phyloP scores from a whole-genome alignment of 2,113 vertebrate genomes.

The Microcebus ravelobensis region DNA sequence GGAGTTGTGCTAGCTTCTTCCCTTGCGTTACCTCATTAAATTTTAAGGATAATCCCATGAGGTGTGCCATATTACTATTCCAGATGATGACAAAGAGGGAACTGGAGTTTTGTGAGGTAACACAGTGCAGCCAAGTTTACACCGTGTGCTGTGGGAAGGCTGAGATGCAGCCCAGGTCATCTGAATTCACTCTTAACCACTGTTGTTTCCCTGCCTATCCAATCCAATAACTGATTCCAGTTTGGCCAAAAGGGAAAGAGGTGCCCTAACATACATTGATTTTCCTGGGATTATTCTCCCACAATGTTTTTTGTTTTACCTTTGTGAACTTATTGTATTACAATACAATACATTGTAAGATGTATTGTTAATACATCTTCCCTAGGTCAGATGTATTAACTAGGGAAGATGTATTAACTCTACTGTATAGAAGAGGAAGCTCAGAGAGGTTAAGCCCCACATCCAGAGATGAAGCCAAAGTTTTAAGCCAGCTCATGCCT shows the following conservation, averaged over 20 bases:
- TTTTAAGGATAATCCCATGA: not conserved
- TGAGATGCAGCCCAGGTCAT: not conserved
- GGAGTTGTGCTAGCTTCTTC: not conserved
- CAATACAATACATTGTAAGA: no score
- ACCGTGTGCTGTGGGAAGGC: not conserved
- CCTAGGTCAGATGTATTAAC: no score
- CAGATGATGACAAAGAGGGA: not conserved
- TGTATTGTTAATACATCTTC: no score
- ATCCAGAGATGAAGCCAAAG: not conserved
- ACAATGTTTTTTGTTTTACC: not conserved
- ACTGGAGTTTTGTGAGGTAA: not conserved
- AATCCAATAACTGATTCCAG: not conserved
- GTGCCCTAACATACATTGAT: rapidly evolving
- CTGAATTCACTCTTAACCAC: not conserved
- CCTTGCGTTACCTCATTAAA: not conserved
- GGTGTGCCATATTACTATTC: not conserved
- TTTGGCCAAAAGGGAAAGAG: not conserved
- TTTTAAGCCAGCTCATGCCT: not conserved
- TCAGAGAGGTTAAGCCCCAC: not conserved
- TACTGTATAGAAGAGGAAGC: not conserved
- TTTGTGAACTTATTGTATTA: not conserved
- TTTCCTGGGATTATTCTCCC: not conserved
- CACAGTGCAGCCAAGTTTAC: not conserved
- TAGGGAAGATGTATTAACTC: not conserved
- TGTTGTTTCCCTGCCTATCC: not conserved